Percentiles rank a stretch among this genome's conserved stretches.
These are phyloP conservation scores for Delphinus delphis DNA, from an alignment of 2,113 vertebrate species.

Conservation along the genomic window DNA sequence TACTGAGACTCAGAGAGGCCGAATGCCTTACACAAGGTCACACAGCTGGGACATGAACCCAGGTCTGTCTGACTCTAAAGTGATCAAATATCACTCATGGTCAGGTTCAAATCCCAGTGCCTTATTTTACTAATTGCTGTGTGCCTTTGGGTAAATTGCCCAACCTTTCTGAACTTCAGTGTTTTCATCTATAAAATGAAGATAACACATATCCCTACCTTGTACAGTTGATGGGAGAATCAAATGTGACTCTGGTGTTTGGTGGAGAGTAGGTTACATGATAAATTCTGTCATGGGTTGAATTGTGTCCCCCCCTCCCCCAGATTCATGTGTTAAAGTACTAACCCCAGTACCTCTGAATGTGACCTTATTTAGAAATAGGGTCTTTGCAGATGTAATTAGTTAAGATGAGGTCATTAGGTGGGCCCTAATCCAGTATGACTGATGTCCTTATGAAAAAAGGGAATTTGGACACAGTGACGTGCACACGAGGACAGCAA, in stretches of 20 bases:
- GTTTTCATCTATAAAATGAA: neutral
- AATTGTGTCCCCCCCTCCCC: neutral
- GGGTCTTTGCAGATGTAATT: neutral
- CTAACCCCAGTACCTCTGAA: neutral
- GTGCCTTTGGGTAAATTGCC: neutral
- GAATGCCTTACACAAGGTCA: neutral
- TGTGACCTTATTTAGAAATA: neutral
- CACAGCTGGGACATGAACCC: neutral
- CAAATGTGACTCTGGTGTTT: neutral
- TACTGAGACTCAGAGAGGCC: neutral
- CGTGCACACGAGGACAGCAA: neutral
- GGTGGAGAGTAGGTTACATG: neutral
- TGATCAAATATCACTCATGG: neutral
- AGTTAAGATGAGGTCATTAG: neutral
- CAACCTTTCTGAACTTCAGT: neutral
- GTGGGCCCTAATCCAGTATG: neutral
- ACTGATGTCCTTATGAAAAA: neutral
- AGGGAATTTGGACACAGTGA: neutral
- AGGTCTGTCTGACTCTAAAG: neutral
- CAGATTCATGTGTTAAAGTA: neutral
- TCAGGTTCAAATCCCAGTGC: neutral
- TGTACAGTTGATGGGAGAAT: neutral
- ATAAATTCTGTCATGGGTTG: neutral
- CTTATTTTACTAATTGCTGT: neutral
- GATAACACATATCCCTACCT: neutral